phyloP scores from a whole-genome alignment of 1,140 invertebrate genomes.

The Saccostrea cuccullata region DNA sequence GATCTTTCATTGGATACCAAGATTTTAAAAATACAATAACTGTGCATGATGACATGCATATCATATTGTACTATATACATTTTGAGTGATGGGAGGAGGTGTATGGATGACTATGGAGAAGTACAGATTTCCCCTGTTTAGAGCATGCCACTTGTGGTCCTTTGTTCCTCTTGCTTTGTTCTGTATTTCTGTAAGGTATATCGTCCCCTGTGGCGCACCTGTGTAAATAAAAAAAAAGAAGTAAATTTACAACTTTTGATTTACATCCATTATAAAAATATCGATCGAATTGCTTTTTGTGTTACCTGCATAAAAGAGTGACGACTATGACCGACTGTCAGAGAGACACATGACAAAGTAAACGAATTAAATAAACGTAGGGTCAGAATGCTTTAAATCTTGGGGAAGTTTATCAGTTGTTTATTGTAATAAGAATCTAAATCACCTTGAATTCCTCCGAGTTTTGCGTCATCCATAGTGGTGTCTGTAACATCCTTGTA shows the following conservation, averaged over 20 bases:
- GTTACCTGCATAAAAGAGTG: no score
- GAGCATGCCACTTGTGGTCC: constrained; percentile 64
- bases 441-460: neutral
- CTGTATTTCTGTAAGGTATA: constrained; percentile 62
- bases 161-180: constrained; percentile 66
- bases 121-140: constrained; percentile 66
- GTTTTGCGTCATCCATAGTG: constrained; percentile 68
- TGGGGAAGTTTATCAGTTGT: neutral
- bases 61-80: neutral
- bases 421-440: neutral
- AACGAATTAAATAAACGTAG: no score
- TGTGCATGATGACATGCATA: no score
- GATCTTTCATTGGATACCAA: no score
- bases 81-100: neutral
- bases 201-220: constrained; percentile 62
- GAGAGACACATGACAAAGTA: no score
- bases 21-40: no score
- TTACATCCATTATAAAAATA: no score
- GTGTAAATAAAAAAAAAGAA: constrained; percentile 19
- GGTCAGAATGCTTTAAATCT: no score
- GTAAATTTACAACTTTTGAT: neutral
- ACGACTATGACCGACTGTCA: no score
- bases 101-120: constrained; percentile 60
- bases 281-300: no score
- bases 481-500: constrained; percentile 61